These are phyloP conservation scores for Nothura maculosa DNA, from an alignment of 2,797 vertebrate genomes.

Conservation along the genomic window DNA sequence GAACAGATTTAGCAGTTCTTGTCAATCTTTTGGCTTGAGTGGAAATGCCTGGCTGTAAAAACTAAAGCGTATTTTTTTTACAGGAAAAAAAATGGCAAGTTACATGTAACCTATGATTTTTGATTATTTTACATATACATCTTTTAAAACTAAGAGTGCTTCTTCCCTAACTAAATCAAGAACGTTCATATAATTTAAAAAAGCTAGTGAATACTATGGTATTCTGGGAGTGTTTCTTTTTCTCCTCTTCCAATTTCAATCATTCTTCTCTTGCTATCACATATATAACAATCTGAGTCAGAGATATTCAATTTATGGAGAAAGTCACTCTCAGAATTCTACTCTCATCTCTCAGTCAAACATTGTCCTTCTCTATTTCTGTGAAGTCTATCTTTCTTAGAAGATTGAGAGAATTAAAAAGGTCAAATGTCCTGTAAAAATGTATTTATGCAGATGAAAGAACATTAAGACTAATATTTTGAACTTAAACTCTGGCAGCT, in stretches of 20 bases:
- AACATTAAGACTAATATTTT: conserved; percentile 43
- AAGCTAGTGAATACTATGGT: neutral
- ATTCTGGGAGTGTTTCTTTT: conserved; percentile 21
- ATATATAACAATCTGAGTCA: conserved; percentile 33
- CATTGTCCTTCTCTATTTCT: neutral
- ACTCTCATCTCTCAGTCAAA: neutral
- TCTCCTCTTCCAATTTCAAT: neutral
- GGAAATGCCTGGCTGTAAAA: neutral
- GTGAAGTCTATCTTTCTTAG: conserved; percentile 41
- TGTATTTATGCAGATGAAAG: conserved; percentile 59
- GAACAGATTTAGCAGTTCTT: neutral
- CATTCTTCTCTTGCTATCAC: conserved; percentile 8
- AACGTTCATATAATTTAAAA: neutral
- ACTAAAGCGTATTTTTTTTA: neutral
- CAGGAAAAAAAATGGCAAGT: accelerated
- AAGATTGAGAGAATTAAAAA: conserved; percentile 35
- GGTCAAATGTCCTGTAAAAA: conserved; percentile 50
- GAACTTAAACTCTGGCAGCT: conserved; percentile 17
- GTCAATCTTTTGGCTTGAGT: neutral
- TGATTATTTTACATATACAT: neutral
- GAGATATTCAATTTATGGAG: conserved; percentile 11
- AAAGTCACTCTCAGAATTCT: neutral
- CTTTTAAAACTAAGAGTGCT: neutral
- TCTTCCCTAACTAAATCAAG: neutral
- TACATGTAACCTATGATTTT: neutral